Evolutionary conservation across 1,140 invertebrate species (phyloP), one percentile per base, ranked within the genome.

Genomic region (Drosophila parabipectinata): DNA sequence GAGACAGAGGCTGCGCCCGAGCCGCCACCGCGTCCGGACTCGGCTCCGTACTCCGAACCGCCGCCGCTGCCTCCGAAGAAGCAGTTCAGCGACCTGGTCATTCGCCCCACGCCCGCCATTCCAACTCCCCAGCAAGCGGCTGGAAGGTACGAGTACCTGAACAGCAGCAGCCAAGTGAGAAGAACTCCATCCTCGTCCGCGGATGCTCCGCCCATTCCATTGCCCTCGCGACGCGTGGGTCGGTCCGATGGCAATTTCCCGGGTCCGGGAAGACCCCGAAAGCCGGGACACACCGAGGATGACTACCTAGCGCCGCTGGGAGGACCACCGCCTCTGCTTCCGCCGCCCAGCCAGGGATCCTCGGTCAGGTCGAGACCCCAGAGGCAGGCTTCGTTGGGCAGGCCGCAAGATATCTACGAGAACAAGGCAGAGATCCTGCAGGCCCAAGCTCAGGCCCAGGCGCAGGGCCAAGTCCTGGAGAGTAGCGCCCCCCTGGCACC

Each of bases 21-120:
- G 92, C 94, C 94, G 21, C 96, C 95, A 10, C 95, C 95, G 2
- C 92, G 96, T 53, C 95, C 94, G 1, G 93, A 92, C 57, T 89
- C 91, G 58, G 90, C 92, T 66, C 85, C 83, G 64, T 87, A 94
- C 87, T 91, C 92, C 89, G 92, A 97, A 72, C 97, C 97, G 1
- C 97, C 97, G 8, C 97, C 97, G 1, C 92, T 97, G 59, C 96
- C 96, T 3, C 97, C 97, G 0, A 97, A 97, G 91, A 97, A 97
- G 82, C 94, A 95, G 64, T 92, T 92, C 50, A 91, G 83, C 28
- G 91, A 92, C 24, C 74, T 92, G 63, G 77, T 92, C 4, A 92
- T 92, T 12, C 51, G 94, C 88, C 21, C 94, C 0, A 18, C 63
- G 18, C n/a, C 63, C 9, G 32, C 26, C 4, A 72, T 77, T n/a